Evolutionary conservation across 2,113 vertebrate species (phyloP), one percentile per base, ranked within the genome.

Genomic region (Sigmodon hispidus): DNA sequence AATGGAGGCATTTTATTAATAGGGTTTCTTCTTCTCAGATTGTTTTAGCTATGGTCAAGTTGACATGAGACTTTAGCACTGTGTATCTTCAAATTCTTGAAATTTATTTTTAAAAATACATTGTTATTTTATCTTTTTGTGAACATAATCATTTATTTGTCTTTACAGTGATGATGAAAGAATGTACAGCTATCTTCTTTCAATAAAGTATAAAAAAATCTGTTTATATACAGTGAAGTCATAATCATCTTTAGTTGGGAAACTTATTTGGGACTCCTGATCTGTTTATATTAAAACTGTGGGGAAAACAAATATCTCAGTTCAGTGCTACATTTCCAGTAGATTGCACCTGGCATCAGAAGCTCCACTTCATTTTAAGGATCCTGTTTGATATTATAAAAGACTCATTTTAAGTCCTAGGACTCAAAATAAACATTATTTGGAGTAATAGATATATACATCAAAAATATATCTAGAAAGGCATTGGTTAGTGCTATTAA

Each of bases 141-240:
- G 98, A 99, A 99, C 98, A 99, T 98, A 99, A 98, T 99, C 97
- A 98, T 99, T 99, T 99, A 99, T 99, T 99, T 99, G 93, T 98
- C 97, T 99, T 98, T 98, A 98, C 97, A 98, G 98, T 98, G 97
- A 98, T 97, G 98, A 98, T 98, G 96, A 97, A 98, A 98, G 97
- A 99, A 99, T 99, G 98, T 99, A 99, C 98, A 99, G 97, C 90
- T 98, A 97, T 95, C 98, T 98, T 98, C 98, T 98, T 98, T 99
- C 96, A 97, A 97, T 98, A 97, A 98, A 97, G 98, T 99, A 99
- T 98, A 99, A 99, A n/a, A n/a, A 99, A 99, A 98, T 98, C 98
- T 98, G 97, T 98, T 99, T 99, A 99, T 99, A 99, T 99, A 99
- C 97, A 98, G 90, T 95, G 97, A 96, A 98, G 98, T 98, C 95